Base-by-base conservation (phyloP, 2,113 vertebrate genomes). In the Seriola rivoliana region DNA sequence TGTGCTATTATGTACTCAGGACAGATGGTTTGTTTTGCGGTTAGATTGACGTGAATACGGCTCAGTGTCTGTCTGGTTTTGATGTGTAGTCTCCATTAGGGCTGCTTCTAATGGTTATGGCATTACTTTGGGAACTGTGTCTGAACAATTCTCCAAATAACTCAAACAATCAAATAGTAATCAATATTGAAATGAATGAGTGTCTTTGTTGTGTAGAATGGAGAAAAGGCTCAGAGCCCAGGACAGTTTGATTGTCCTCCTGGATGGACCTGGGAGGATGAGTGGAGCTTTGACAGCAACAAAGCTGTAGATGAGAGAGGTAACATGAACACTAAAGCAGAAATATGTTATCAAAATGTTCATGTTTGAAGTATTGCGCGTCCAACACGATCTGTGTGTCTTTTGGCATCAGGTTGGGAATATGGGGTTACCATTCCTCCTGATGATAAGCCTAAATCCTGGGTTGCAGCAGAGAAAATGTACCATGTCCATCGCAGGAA, bases 381-480 rank as follows among this genome's bases (percentile, higher is more conserved):
- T 73, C 17, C 40, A 17, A 74, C 4, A 4, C 3, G 12, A 17
- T 57, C 4, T 60, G 5, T 84, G 44, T 29, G 4, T 66, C 34
- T 60, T 69, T 17, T 78, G 2, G 7, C 7, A 34, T 48, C 40
- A 99, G 98, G 98, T 23, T 99, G 98, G 98, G 98, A 99, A 89
- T 99, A 99, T 78, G 98, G 98, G 42, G 94, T 99, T 65, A 97
- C 96, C n/a, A 96, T 99, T 89, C 98, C 97, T 78, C 97, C 98
- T 25, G 96, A 99, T 85, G 93, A 94, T 78, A 98, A 97, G 40
- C 98, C 98, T 57, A 97, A 95, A 81, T 98, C 97, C 5, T 99
- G 98, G 98, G 97, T 96, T 36, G 95, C 98, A 80, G 95, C 97
- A 59, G 98, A 99, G 91, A 99, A 99, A 87, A 99, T 99, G 98